A percentile compares a stretch with the other conserved stretches of the same genome.
phyloP scores from a whole-genome alignment of 2,113 vertebrate species.

The Gymnarchus niloticus region DNA sequence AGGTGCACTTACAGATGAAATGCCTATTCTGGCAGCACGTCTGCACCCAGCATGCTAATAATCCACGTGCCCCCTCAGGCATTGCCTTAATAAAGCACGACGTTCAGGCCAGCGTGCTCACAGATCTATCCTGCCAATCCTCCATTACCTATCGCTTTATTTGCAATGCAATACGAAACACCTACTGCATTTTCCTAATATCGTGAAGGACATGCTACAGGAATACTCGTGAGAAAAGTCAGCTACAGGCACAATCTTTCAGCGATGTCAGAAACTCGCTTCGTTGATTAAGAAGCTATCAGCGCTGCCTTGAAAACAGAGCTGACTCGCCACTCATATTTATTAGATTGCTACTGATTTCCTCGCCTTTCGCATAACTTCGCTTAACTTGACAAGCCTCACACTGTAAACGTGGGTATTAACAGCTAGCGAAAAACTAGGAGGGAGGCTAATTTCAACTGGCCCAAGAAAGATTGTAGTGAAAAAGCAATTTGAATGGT shows the following conservation, averaged over 20 bases:
- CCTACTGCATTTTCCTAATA: not conserved
- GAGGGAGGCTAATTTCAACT: too few species aligned
- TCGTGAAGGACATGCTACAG: not conserved
- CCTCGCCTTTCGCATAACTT: not conserved
- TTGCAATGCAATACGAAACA: too few species aligned
- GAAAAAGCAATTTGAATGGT: not conserved
- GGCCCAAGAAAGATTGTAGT: not conserved
- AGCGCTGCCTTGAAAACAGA: not conserved
- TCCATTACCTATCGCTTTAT: too few species aligned
- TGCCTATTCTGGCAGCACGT: too few species aligned
- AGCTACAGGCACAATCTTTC: not conserved
- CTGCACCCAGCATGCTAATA: not conserved
- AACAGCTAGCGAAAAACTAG: not conserved
- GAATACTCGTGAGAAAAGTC: not conserved
- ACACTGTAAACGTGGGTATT: not conserved
- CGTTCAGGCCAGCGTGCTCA: not conserved
- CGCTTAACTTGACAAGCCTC: not conserved
- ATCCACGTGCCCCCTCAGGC: not conserved
- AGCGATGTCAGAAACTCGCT: not conserved
- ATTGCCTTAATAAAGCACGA: not conserved
- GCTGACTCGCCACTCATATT: not conserved
- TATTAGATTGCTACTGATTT: not conserved
- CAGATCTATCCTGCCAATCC: not conserved
- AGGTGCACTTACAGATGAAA: not conserved
- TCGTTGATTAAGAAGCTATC: not conserved